phyloP scores from a whole-genome alignment of 2,888 invertebrate genomes.

The Polylopha cassiicola region DNA sequence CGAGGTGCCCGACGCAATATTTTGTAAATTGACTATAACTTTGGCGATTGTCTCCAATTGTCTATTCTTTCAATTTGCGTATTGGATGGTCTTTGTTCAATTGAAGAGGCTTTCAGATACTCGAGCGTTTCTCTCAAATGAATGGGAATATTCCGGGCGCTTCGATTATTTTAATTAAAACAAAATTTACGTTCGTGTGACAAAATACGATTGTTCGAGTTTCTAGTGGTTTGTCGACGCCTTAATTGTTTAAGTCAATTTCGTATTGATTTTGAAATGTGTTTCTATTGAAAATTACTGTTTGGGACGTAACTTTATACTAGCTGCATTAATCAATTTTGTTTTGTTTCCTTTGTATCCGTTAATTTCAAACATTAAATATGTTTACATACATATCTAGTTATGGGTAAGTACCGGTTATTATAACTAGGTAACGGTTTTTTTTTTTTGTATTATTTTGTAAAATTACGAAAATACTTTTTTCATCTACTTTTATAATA shows the following conservation, averaged over 20 bases:
- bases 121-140: constrained; percentile 8
- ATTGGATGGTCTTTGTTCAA: constrained; percentile 34
- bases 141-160: constrained; percentile 8
- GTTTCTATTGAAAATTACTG: too few species aligned
- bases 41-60: constrained; percentile 46
- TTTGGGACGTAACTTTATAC: too few species aligned
- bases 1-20: constrained; percentile 40
- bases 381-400: too few species aligned
- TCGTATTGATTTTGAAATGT: not conserved
- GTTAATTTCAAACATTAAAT: too few species aligned
- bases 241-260: too few species aligned
- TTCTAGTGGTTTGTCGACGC: constrained; percentile 7
- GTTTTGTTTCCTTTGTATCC: too few species aligned
- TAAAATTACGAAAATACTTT: too few species aligned
- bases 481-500: too few species aligned
- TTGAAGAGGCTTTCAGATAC: constrained; percentile 24
- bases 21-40: constrained; percentile 53
- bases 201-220: constrained; percentile 7
- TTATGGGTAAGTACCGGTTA: too few species aligned
- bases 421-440: too few species aligned
- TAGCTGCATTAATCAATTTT: too few species aligned
- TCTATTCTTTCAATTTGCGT: constrained; percentile 51
- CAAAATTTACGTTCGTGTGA: constrained; percentile 4
- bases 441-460: too few species aligned
- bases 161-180: constrained; percentile 14